Conservation (phyloP, 92 coral and sea anemone genomes). For the Palythoa heliodiscus region DNA sequence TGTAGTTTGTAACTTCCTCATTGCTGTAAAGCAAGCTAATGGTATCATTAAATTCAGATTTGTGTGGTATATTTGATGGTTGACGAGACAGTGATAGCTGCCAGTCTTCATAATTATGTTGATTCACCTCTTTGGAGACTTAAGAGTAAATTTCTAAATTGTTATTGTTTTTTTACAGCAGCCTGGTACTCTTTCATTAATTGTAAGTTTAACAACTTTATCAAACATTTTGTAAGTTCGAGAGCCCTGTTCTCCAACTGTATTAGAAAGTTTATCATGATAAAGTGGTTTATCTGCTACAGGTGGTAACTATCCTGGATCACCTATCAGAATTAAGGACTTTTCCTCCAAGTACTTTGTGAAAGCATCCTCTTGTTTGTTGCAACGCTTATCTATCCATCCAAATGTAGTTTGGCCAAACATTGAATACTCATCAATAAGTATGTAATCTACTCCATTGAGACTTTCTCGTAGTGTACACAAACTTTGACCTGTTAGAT, state of each 20-base stretch:
- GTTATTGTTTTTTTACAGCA: conserved; percentile 19
- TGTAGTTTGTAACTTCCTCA: neutral
- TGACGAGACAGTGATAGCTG: conserved; percentile 46
- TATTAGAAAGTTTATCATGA: conserved; percentile 49
- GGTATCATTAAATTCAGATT: neutral
- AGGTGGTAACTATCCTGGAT: conserved; percentile 44
- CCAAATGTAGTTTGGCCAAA: conserved; percentile 52
- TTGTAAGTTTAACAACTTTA: conserved; percentile 1
- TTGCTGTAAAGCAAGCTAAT: conserved; percentile 30
- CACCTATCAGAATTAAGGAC: conserved; percentile 12
- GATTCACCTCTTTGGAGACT: neutral
- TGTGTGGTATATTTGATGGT: conserved; percentile 33
- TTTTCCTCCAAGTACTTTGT: conserved; percentile 49
- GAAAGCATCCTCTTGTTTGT: conserved; percentile 48
- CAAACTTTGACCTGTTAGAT: conserved; percentile 16
- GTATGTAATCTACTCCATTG: neutral
- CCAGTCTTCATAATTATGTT: neutral
- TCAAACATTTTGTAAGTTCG: conserved; percentile 37
- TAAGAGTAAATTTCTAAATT: conserved; percentile 43
- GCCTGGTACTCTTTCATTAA: conserved; percentile 55
- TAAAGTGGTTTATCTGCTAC: conserved; percentile 48
- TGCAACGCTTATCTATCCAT: conserved; percentile 55
- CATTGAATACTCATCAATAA: conserved; percentile 49
- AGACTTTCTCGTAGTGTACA: conserved; percentile 4
- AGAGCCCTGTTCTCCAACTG: conserved; percentile 49